Base-by-base conservation (phyloP, 2,888 invertebrate species). In the Andrena trimmerana region DNA sequence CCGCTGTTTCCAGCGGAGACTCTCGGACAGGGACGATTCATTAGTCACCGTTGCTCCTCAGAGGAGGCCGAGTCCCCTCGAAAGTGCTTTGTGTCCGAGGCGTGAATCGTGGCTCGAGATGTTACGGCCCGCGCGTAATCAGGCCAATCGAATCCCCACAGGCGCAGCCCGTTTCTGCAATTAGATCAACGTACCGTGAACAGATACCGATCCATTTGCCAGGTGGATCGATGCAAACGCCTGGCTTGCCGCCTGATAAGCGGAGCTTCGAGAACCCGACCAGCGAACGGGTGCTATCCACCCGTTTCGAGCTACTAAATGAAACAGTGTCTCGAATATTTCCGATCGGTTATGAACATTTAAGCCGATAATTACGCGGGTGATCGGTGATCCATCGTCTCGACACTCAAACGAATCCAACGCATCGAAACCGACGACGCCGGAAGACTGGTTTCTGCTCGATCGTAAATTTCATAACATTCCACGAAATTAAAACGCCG, bases 131-230 rank as follows among this genome's bases (percentile, higher is more conserved):
- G 3, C 63, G 66, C 48, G 52, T 36, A 80, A 86, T 88, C 81
- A 78, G 71, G 42, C 65, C 73, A 52, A 73, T 71, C 50, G 79
- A 72, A 52, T 74, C 85, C 69, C 76, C 67, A 7, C 66, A 60
- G 82, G 71, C 59, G 54, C 62, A 59, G 78, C 57, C 68, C 65
- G 66, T 71, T 87, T 83, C 78, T 78, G 78, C 79, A 91, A 91
- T 92, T 91, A 91, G 87, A 69, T 72, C 80, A 84, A 76, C 88
- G 79, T 75, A 86, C 88, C 90, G 80, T 89, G 88, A 88, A 90
- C 77, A 82, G 76, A 24, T 78, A 62, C 69, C 78, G 78, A 81
- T 85, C 85, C 81, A 65, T 88, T 80, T 78, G 33, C 65, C 36
- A 20, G 80, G 50, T 77, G 75, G 69, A 86, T 84, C 84, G 83